Evolutionary conservation across 2,888 invertebrate species (phyloP).

Genomic region (Notocelia uddmanniana): DNA sequence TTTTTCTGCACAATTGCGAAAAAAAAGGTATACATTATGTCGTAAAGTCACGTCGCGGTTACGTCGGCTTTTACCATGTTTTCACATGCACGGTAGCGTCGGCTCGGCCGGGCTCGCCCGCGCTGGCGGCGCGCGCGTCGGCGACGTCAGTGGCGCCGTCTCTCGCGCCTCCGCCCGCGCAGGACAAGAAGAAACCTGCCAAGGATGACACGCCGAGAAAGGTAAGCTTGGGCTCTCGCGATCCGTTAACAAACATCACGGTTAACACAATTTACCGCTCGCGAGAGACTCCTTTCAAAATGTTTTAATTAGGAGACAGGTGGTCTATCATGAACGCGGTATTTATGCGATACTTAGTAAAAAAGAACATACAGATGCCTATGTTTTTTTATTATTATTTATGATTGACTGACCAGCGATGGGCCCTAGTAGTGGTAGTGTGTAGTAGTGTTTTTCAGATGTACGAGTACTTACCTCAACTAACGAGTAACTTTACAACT

Average conservation of each 20-base stretch:
- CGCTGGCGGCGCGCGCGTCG: constrained; percentile 56
- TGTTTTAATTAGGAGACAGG: too few relatives aligned
- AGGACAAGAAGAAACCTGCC: constrained; percentile 51
- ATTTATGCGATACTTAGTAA: too few relatives aligned
- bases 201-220: constrained; percentile 54
- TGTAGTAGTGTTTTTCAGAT: too few relatives aligned
- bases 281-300: too few relatives aligned
- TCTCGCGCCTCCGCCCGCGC: constrained; percentile 52
- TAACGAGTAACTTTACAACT: too few relatives aligned
- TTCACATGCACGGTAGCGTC: constrained; percentile 59
- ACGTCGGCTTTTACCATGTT: background rate
- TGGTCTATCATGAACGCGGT: too few relatives aligned
- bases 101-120: constrained; percentile 74
- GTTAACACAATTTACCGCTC: too few relatives aligned
- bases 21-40: background rate
- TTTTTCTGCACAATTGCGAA: background rate
- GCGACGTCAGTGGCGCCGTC: constrained; percentile 60
- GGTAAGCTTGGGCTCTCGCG: constrained; percentile 47
- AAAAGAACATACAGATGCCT: too few relatives aligned
- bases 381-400: too few relatives aligned
- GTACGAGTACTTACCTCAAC: too few relatives aligned
- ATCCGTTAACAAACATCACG: background rate
- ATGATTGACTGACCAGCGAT: too few relatives aligned
- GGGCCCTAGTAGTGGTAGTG: too few relatives aligned
- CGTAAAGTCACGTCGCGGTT: background rate